Evolutionary conservation across 2,888 invertebrate genomes (phyloP), one percentile per base, ranked within the genome.

Genomic region (Macrophya alboannulata): DNA sequence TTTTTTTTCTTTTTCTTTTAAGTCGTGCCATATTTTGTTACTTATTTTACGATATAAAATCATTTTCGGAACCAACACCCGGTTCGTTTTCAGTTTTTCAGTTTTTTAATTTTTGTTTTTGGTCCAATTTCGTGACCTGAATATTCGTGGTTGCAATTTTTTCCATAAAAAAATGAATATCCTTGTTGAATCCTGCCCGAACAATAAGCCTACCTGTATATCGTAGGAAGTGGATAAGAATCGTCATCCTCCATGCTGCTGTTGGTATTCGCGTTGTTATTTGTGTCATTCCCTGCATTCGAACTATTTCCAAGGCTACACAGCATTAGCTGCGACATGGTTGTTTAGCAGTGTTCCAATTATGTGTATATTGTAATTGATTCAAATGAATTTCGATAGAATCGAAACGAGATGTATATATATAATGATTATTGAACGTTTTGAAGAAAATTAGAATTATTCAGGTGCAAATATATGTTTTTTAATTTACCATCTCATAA

Each of bases 201-300:
- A 68, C 37, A 45, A 74, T 77, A n/a, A 25, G 1, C 83, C 89
- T 97, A 97, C 98, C 98, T 97, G 96, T 98, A 98, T 94, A 98
- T 97, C 90, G 97, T 97, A 90, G 97, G 96, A 94, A 97, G 96
- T 94, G 97, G 96, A 95, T 96, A 97, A 94, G 97, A 97, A 95
- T 97, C 97, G 88, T 94, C 94, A 87, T 94, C 94, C 94, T 97
- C 97, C 95, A 97, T 97, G 94, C 96, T 96, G 95, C 97, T 97
- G 95, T 97, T 97, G 92, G 96, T 96, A 92, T 96, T 96, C 92
- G 96, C 96, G 94, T 96, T 96, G 94, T 95, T 96, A 93, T 96
- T 93, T 84, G 91, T 92, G 90, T 93, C 93, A 90, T 92, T 93
- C 90, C 92, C 92, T 88, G 91, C 89, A 88, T 92, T 91, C 88